Base-by-base conservation (phyloP, 1,140 invertebrate genomes). In the Hypothenemus hampei region DNA sequence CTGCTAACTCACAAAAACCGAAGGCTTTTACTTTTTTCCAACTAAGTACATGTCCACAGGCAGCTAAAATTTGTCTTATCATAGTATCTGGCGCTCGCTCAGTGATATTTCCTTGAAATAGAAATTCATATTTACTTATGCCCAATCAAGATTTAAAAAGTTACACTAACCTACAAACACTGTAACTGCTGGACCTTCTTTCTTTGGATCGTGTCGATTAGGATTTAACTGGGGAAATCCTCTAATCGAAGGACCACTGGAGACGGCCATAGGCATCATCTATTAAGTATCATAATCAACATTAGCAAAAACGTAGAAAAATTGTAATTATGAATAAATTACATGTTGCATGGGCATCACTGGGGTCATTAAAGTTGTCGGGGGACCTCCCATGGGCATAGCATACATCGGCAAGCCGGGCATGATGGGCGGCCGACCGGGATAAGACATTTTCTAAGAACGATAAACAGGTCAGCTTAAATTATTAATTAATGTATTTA, bases 11-110 rank as follows among this genome's bases (percentile, higher is more conserved):
- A 77, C 96, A 98, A 76, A 99, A 99, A 18, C 96, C 97, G 78
- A 99, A 99, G 7, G 91, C 94, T 72, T 97, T 93, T 6, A 98
- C 93, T 61, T 96, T 79, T 73, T 98, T 98, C 97, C 97, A 99
- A 62, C 87, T 93, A 2, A 93, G 75, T 18, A 98, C 92, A 59
- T 89, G 85, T 1, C 97, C 97, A 79, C 95, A 92, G 15, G 88
- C 83, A 35, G 82, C 85, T 39, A 98, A 76, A 66, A 98, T 88
- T 65, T 93, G 88, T 60, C 94, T 79, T 7, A 99, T 88, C 87
- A 99, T 92, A 7, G 87, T 81, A 73, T 99, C 95, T 0, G 93
- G 92, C 35, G 93, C 94, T 64, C 87, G 83, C 62, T 97, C 93
- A 66, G 91, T 92, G 51, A 99, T 99, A 74, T 98, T 99, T 18